Base-by-base conservation (phyloP, 2,888 invertebrate species). In the Amphimallon solstitiale region DNA sequence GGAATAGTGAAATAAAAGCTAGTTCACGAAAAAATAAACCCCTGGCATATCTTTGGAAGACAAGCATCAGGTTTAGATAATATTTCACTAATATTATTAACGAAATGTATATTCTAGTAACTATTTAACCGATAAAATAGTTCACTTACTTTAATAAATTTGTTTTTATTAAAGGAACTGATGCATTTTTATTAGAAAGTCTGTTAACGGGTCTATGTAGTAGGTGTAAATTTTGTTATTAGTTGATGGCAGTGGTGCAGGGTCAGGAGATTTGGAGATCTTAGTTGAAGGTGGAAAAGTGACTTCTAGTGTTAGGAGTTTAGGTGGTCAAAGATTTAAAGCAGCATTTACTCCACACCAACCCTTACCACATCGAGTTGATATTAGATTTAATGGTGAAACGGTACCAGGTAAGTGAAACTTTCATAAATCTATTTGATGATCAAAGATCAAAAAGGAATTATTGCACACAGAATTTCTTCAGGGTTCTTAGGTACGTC, bases 231-330 rank as follows among this genome's bases (percentile, higher is more conserved):
- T 29, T 29, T 3, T 29, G 2, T 29, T 29, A 51, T 29, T 49
- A 96, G 96, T 98, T 83, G 97, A 98, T 83, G 97, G 97, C 64
- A 92, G 94, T 66, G 89, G 90, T 71, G 97, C 98, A n/a, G 98
- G 98, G 37, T 94, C 96, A 2, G 98, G 98, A 12, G 97, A 97
- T 83, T 84, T 98, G 72, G 98, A 98, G 83, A 93, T 98, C 72
- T 88, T 97, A 71, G 97, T 97, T 6, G 97, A 97, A 77, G 97
- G 96, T 38, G 94, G 97, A 2, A 90, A 95, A 70, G 97, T 98
- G 21, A 95, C 96, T 6, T 97, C 97, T 74, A 95, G 95, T 62
- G 97, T 98, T 10, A 88, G 93, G 70, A 93, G 95, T 65, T 86
- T 97, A 52, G 97, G 97, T 46, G 92, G 92, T 40, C 94, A 97